A percentile compares a stretch with the other conserved stretches of the same genome.
phyloP scores from a whole-genome alignment of 2,113 vertebrate genomes.

The Cervus canadensis region DNA sequence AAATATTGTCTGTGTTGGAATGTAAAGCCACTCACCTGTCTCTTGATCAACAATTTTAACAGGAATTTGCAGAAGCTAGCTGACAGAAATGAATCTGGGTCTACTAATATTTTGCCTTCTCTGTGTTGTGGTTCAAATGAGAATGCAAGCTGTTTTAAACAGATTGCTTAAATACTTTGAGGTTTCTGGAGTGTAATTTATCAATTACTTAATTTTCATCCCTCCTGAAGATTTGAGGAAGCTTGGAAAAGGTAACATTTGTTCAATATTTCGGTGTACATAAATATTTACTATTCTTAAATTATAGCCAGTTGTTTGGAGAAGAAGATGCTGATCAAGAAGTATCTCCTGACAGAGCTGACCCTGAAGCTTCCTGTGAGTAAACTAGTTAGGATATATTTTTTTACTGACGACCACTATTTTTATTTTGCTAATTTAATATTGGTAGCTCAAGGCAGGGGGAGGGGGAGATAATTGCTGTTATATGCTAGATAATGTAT shows the following conservation, averaged over 20 bases:
- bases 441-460: background rate
- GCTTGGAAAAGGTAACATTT: background rate
- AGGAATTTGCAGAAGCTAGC: background rate
- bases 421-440: background rate
- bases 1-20: background rate
- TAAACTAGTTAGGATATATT: conserved; percentile 37
- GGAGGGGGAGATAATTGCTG: background rate
- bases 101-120: background rate
- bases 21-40: background rate
- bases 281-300: conserved; percentile 55
- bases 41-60: background rate
- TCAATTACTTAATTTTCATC: background rate
- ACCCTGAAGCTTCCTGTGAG: conserved; percentile 97
- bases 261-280: background rate
- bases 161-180: background rate
- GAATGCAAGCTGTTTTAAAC: background rate
- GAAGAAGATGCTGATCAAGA: conserved; percentile 99
- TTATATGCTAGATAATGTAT: background rate
- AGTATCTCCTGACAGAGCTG: conserved; percentile 97
- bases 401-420: background rate
- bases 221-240: background rate
- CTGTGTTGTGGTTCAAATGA: background rate
- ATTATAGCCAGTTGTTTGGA: conserved; percentile 94
- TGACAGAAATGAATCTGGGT: background rate
- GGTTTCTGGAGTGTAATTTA: background rate